Percentiles rank a stretch among this genome's conserved stretches.
Evolutionary conservation across 1,140 invertebrate species (phyloP).

Genomic region (Sycobia sp.): DNA sequence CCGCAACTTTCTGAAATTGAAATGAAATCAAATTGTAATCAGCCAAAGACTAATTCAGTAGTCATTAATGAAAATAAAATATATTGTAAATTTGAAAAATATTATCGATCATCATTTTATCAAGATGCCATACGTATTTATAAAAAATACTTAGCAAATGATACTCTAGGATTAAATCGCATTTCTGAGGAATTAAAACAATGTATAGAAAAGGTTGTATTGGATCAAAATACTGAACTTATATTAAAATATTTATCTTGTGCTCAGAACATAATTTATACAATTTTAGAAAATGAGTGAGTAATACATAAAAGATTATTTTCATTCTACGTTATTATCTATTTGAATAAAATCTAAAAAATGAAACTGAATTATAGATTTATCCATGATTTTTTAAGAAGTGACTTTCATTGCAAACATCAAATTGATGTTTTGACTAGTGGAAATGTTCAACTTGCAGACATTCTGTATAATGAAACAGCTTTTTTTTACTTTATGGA

Average conservation of each 20-base stretch:
- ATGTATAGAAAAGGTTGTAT: slow-evolving; percentile 58
- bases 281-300: slow-evolving; percentile 54
- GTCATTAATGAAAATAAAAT: slow-evolving; percentile 39
- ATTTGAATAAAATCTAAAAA: background rate
- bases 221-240: slow-evolving; percentile 46
- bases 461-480: slow-evolving; percentile 88
- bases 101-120: slow-evolving; percentile 41
- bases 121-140: slow-evolving; percentile 63
- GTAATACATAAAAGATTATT: slow-evolving; percentile 31
- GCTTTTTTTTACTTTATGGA: slow-evolving; percentile 93
- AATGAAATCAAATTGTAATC: slow-evolving; percentile 36
- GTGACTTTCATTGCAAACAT: slow-evolving; percentile 86
- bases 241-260: slow-evolving; percentile 49
- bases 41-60: slow-evolving; percentile 54
- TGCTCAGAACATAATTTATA: slow-evolving; percentile 51
- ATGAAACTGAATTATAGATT: slow-evolving; percentile 60
- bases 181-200: slow-evolving; percentile 55
- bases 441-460: slow-evolving; percentile 76
- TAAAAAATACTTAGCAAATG: slow-evolving; percentile 62
- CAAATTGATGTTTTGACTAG: slow-evolving; percentile 86
- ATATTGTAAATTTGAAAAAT: slow-evolving; percentile 36
- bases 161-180: slow-evolving; percentile 52
- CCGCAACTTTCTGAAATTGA: slow-evolving; percentile 10
- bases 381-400: slow-evolving; percentile 72
- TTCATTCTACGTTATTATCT: slow-evolving; percentile 8